phyloP scores from a whole-genome alignment of 2,113 vertebrate genomes.

The Anguilla rostrata region DNA sequence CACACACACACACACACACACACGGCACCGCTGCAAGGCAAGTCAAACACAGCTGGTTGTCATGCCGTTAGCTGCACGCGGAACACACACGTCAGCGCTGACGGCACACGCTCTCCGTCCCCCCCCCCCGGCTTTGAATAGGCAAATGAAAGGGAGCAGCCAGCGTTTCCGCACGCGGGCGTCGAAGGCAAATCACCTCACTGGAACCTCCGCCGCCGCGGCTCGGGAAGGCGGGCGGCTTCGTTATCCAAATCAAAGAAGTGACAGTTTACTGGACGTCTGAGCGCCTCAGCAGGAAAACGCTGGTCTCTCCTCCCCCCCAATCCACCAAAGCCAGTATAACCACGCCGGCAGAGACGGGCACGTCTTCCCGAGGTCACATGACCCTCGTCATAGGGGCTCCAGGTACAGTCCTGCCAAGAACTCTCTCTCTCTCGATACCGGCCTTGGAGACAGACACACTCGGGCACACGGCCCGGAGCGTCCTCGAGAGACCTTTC shows the following conservation, averaged over 20 bases:
- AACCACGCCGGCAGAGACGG: background rate
- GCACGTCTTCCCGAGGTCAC: background rate
- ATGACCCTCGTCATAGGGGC: background rate
- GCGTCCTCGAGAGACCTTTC: background rate
- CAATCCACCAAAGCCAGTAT: background rate
- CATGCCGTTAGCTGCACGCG: conserved; percentile 43
- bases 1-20: background rate
- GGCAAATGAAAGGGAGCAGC: conserved; percentile 49
- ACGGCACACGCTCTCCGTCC: background rate
- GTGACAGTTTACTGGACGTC: background rate
- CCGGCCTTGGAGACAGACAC: background rate
- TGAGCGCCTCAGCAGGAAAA: background rate
- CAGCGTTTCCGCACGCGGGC: background rate
- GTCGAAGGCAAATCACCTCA: background rate
- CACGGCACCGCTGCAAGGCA: conserved; percentile 27
- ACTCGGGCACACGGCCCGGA: background rate
- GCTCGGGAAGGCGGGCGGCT: background rate
- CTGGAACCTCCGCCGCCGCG: background rate
- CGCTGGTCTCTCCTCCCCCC: background rate
- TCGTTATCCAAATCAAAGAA: background rate
- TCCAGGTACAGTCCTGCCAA: background rate
- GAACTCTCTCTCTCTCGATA: background rate
- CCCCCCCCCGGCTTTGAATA: conserved; percentile 41
- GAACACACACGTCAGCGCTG: background rate
- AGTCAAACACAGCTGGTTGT: conserved; percentile 45